phyloP scores from a whole-genome alignment of 2,888 invertebrate genomes.

The Allacma fusca region DNA sequence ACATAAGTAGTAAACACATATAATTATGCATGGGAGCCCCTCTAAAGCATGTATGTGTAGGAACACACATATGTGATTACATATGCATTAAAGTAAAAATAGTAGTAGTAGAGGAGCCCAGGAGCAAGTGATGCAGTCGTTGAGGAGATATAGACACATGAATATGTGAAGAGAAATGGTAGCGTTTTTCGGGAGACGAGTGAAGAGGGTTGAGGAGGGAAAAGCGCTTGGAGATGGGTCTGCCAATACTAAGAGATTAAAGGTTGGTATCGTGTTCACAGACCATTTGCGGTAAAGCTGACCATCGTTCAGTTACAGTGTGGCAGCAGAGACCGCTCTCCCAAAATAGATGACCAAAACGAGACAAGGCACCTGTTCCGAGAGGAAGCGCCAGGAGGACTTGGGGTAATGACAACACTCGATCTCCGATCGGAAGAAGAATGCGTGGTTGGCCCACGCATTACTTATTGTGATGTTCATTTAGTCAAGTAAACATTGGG shows the following conservation, averaged over 20 bases:
- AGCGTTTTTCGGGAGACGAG: not conserved
- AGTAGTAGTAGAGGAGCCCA: too few species aligned
- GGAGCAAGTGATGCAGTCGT: too few species aligned
- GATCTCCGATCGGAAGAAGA: slow-evolving; percentile 49
- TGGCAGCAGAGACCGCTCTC: not conserved
- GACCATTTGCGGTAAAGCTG: slow-evolving; percentile 56
- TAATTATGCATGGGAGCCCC: too few species aligned
- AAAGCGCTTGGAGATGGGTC: slow-evolving; percentile 33
- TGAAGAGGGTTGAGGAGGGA: slow-evolving; percentile 24
- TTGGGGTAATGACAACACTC: slow-evolving; percentile 48
- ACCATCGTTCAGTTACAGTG: slow-evolving; percentile 22
- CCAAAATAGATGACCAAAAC: slow-evolving; percentile 33
- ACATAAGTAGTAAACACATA: too few species aligned
- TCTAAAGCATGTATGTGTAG: too few species aligned
- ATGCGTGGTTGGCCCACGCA: slow-evolving; percentile 37
- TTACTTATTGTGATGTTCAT: slow-evolving; percentile 47
- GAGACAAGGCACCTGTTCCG: slow-evolving; percentile 49
- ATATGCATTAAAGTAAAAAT: too few species aligned
- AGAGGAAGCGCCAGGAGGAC: slow-evolving; percentile 21
- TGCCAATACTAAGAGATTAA: slow-evolving; percentile 44
- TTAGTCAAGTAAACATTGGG: slow-evolving; percentile 44
- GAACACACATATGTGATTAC: too few species aligned
- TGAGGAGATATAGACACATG: too few species aligned
- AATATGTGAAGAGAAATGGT: not conserved
- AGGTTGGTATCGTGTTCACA: slow-evolving; percentile 61